These are phyloP conservation scores for Agrotis puta DNA, from an alignment of 2,888 invertebrate species.

Conservation along the genomic window DNA sequence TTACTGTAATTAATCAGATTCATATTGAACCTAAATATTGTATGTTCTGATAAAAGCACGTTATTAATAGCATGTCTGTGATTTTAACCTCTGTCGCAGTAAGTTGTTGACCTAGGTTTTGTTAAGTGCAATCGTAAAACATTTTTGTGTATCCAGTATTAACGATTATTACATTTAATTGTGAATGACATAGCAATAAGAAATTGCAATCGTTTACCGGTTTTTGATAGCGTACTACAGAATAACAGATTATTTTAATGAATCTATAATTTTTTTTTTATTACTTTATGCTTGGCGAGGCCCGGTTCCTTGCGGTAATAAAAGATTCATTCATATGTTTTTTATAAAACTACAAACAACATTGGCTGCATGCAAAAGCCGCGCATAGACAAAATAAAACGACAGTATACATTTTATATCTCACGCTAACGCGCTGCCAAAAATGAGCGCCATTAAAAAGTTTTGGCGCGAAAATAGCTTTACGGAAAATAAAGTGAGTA, in stretches of 20 bases:
- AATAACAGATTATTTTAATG: not conserved
- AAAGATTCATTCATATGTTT: too few species aligned
- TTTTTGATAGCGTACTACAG: conserved; percentile 6
- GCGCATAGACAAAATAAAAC: too few species aligned
- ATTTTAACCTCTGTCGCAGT: conserved; percentile 41
- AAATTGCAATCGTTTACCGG: conserved; percentile 23
- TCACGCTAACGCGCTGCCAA: conserved; percentile 8
- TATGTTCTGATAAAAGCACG: conserved; percentile 41
- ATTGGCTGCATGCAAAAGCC: too few species aligned
- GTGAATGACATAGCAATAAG: conserved; percentile 36
- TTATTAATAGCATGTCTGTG: conserved; percentile 45
- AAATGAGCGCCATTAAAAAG: not conserved
- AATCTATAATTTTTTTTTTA: conserved; percentile 26
- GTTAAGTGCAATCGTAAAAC: conserved; percentile 46
- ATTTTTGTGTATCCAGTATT: conserved; percentile 44
- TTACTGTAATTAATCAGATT: conserved; percentile 25
- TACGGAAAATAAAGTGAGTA: not conserved
- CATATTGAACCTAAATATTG: conserved; percentile 38
- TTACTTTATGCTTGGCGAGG: not conserved
- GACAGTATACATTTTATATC: too few species aligned
- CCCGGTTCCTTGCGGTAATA: too few species aligned
- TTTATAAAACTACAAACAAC: too few species aligned
- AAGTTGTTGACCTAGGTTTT: conserved; percentile 58
- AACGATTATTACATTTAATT: conserved; percentile 39
- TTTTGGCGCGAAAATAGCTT: not conserved